Evolutionary conservation across 2,113 vertebrate genomes (phyloP).

Genomic region (Macaca nemestrina): DNA sequence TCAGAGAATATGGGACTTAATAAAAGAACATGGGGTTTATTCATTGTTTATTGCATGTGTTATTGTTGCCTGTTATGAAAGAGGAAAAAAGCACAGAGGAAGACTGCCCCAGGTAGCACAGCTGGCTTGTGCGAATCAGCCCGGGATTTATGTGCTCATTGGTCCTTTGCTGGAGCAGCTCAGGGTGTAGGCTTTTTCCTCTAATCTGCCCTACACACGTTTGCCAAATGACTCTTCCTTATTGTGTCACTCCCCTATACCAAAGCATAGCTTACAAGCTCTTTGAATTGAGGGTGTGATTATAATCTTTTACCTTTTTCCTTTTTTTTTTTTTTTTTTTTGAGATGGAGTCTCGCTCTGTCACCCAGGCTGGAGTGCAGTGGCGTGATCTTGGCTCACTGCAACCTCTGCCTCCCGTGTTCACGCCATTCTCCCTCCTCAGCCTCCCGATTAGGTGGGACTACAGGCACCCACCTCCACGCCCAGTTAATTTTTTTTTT

Average conservation of each 20-base stretch:
- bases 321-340: no score
- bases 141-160: neutral
- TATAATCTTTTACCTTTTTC: neutral
- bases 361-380: no score
- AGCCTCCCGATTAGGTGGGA: no score
- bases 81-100: neutral
- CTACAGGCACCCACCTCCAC: no score
- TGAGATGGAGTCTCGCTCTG: no score
- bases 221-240: neutral
- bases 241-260: neutral
- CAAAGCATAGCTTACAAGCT: neutral
- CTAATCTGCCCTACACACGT: neutral
- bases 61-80: neutral
- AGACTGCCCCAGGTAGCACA: neutral
- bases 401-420: no score
- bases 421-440: no score
- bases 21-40: neutral
- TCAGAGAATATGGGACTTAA: neutral
- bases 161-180: neutral
- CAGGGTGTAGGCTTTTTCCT: neutral
- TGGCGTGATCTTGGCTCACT: no score
- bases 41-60: neutral
- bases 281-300: conserved; percentile 8
- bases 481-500: no score
- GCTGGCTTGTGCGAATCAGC: neutral